Conservation (phyloP, 2,888 invertebrate genomes). For the Cephus sareptanus region DNA sequence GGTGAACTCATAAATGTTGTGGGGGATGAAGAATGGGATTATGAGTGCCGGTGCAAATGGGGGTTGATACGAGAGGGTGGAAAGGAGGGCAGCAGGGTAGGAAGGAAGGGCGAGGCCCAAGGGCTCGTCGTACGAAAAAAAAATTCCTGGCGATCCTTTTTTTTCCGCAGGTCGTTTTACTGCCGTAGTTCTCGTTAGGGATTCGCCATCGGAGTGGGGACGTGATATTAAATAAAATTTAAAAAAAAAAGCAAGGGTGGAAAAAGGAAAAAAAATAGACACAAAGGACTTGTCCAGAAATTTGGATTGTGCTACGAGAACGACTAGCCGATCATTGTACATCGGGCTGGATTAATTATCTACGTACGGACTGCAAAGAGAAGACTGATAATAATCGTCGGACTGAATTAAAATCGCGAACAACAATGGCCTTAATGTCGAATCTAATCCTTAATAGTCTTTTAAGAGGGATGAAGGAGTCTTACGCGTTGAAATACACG, state of each 20-base stretch:
- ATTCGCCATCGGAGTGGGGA: neutral
- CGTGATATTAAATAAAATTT: neutral
- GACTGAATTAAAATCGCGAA: slow-evolving; percentile 20
- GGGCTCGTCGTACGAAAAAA: neutral
- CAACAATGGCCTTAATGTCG: slow-evolving; percentile 23
- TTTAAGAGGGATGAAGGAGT: slow-evolving; percentile 27
- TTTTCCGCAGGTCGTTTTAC: neutral
- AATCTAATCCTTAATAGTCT: slow-evolving; percentile 12
- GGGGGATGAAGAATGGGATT: neutral
- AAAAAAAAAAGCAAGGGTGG: slow-evolving; percentile 2
- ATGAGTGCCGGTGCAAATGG: neutral
- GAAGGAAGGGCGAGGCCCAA: neutral
- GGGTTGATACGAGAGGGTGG: neutral
- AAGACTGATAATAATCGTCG: slow-evolving; percentile 19
- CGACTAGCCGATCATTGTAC: neutral
- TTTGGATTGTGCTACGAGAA: neutral
- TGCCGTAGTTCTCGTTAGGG: neutral
- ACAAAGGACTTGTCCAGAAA: slow-evolving; percentile 12
- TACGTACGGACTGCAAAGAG: slow-evolving; percentile 17
- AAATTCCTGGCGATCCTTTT: neutral
- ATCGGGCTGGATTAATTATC: neutral
- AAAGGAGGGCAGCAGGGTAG: neutral
- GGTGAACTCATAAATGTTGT: neutral
- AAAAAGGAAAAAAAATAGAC: neutral
- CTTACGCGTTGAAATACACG: slow-evolving; percentile 28